Percentiles rank a stretch among this genome's conserved stretches.
Evolutionary conservation across 1,140 invertebrate species (phyloP).

Genomic region (Anastrepha ludens): DNA sequence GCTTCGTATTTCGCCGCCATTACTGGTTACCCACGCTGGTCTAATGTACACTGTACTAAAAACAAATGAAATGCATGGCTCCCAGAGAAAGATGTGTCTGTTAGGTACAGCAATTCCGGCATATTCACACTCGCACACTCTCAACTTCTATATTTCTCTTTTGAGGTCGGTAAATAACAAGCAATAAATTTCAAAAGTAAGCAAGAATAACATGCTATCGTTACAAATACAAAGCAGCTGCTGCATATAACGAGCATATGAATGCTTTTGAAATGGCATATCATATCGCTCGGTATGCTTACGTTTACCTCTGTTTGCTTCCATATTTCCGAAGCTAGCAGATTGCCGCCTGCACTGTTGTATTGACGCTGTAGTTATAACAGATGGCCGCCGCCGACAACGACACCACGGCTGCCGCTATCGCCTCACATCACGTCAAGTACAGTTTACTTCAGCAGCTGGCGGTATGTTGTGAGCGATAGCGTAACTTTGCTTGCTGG

Average conservation of each 20-base stretch:
- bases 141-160: not conserved
- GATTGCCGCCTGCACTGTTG: not conserved
- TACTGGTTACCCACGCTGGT: not conserved
- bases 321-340: not conserved
- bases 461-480: not conserved
- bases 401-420: not conserved
- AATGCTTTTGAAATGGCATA: not conserved
- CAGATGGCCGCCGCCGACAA: not conserved
- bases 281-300: not conserved
- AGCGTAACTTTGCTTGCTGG: not conserved
- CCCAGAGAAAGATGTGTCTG: not conserved
- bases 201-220: not conserved
- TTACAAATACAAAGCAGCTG: not conserved
- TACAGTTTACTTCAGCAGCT: slow-evolving; percentile 37
- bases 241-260: not conserved
- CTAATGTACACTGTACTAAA: slow-evolving; percentile 22
- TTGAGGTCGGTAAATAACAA: not conserved
- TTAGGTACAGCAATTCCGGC: not conserved
- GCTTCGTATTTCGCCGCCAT: slow-evolving; percentile 34
- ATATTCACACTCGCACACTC: not conserved
- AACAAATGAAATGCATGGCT: not conserved
- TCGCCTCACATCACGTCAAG: not conserved
- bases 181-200: not conserved
- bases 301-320: not conserved
- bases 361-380: not conserved